Evolutionary conservation across 2,113 vertebrate species (phyloP).

Genomic region (Cygnus atratus): DNA sequence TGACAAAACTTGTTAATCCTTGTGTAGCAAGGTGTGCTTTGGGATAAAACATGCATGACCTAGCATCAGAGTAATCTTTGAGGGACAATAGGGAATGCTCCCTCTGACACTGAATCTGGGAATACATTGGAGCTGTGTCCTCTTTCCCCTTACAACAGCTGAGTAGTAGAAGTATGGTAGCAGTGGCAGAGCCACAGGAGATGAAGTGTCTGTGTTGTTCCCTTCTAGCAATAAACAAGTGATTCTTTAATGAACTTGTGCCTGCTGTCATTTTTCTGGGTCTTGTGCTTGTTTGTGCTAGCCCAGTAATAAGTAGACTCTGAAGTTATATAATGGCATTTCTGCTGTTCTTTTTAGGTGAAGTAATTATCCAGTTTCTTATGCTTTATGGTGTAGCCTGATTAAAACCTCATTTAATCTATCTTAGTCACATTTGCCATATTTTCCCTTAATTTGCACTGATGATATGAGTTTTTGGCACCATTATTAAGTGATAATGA

Average conservation of each 20-base stretch:
- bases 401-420: neutral
- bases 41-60: neutral
- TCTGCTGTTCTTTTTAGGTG: neutral
- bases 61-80: neutral
- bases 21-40: neutral
- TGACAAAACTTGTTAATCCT: neutral
- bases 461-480: conserved; percentile 26
- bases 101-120: neutral
- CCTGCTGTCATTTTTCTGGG: neutral
- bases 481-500: conserved; percentile 68
- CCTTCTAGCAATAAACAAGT: neutral
- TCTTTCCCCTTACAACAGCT: neutral
- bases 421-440: neutral
- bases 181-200: neutral
- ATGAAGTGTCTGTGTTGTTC: neutral
- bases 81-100: neutral
- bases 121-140: neutral
- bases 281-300: conserved; percentile 23
- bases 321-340: neutral
- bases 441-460: conserved; percentile 29
- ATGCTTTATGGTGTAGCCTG: neutral
- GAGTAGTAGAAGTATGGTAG: neutral
- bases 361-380: conserved; percentile 38
- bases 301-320: neutral
- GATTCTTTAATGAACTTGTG: conserved; percentile 6